A percentile compares a stretch with the other conserved stretches of the same genome.
phyloP scores from a whole-genome alignment of 2,888 invertebrate species.

The Anthoptus insignis region DNA sequence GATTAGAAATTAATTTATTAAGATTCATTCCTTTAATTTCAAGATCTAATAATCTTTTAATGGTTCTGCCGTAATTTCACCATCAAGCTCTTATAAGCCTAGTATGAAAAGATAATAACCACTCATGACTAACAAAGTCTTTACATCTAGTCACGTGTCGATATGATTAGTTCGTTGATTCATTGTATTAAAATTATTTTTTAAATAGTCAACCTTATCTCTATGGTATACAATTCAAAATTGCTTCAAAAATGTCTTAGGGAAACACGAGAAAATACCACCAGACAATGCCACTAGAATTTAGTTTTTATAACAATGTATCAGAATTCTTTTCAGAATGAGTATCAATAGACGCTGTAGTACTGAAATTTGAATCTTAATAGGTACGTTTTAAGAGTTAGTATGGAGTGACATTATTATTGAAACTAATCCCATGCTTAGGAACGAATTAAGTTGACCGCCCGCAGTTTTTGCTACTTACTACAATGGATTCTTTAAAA shows the following conservation, averaged over 20 bases:
- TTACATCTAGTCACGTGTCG: slow-evolving; percentile 68
- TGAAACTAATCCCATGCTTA: slow-evolving; percentile 61
- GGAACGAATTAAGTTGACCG: slow-evolving; percentile 80
- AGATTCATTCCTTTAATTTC: too few species aligned
- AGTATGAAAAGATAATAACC: slow-evolving; percentile 39
- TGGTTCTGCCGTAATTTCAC: too few species aligned
- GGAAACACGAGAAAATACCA: not conserved
- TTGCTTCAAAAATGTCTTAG: not conserved
- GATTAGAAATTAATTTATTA: too few species aligned
- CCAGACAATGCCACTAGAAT: not conserved
- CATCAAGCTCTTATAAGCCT: slow-evolving; percentile 11
- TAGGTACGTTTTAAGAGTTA: slow-evolving; percentile 38
- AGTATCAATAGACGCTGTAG: not conserved
- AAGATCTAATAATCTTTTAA: too few species aligned
- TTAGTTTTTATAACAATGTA: not conserved
- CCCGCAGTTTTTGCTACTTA: slow-evolving; percentile 81
- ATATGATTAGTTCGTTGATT: slow-evolving; percentile 75
- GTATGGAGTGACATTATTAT: slow-evolving; percentile 37
- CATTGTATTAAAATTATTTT: slow-evolving; percentile 56
- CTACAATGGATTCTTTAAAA: slow-evolving; percentile 71
- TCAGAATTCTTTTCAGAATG: not conserved
- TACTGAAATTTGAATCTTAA: slow-evolving; percentile 32
- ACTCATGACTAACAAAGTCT: slow-evolving; percentile 43
- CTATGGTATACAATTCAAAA: slow-evolving; percentile 30
- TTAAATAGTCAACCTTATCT: slow-evolving; percentile 43